Evolutionary conservation across 2,888 invertebrate genomes (phyloP).

Genomic region (Rhamphomyia laevipes): DNA sequence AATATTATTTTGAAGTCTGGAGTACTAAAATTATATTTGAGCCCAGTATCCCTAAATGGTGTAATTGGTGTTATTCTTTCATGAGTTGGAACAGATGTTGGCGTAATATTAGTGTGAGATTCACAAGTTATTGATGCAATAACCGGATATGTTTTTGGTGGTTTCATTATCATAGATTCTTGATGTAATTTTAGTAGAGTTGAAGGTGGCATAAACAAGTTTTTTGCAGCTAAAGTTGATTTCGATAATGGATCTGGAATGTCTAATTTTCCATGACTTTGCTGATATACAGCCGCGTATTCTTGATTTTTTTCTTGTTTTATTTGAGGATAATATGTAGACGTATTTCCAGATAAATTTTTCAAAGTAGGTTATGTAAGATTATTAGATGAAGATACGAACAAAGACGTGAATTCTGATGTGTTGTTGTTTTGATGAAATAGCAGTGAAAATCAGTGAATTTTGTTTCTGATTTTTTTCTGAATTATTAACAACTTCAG

Average conservation of each 20-base stretch:
- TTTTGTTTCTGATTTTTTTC: slow-evolving; percentile 31
- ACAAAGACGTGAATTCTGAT: slow-evolving; percentile 32
- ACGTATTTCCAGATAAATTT: slow-evolving; percentile 24
- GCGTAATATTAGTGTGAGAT: slow-evolving; percentile 24
- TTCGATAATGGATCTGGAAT: slow-evolving; percentile 68
- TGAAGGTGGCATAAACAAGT: slow-evolving; percentile 66
- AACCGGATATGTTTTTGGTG: slow-evolving; percentile 35
- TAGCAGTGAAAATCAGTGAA: slow-evolving; percentile 30
- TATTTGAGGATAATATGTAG: slow-evolving; percentile 32
- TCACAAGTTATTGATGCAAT: neutral
- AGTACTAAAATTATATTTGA: slow-evolving; percentile 38
- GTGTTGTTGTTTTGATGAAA: slow-evolving; percentile 35
- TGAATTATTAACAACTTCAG: slow-evolving; percentile 33
- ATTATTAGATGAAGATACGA: slow-evolving; percentile 24
- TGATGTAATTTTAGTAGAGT: slow-evolving; percentile 55
- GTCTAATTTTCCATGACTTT: slow-evolving; percentile 36
- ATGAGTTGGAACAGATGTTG: slow-evolving; percentile 30
- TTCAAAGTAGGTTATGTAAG: slow-evolving; percentile 17
- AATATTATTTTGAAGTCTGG: slow-evolving; percentile 35
- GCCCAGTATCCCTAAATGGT: slow-evolving; percentile 18
- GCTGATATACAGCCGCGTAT: slow-evolving; percentile 39
- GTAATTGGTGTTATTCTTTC: slow-evolving; percentile 35
- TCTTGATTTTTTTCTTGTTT: slow-evolving; percentile 41
- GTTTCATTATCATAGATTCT: slow-evolving; percentile 42
- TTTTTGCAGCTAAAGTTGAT: slow-evolving; percentile 61